phyloP scores from a whole-genome alignment of 2,797 vertebrate species.

The Nasua narica region DNA sequence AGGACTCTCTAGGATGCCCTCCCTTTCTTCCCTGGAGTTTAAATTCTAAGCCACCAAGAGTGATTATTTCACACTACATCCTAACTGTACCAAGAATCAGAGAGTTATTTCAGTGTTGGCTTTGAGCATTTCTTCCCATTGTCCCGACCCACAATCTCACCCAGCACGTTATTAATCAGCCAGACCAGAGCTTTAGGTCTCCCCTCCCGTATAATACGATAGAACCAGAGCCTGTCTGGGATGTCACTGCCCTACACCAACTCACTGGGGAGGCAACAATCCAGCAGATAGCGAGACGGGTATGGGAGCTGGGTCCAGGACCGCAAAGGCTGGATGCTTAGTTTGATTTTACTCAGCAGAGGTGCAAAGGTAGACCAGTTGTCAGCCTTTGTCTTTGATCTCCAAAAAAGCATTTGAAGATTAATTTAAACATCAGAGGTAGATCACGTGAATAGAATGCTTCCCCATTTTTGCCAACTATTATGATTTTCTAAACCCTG shows the following conservation, averaged over 20 bases:
- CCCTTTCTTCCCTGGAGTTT: neutral
- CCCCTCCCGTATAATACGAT: rapidly evolving
- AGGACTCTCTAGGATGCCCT: neutral
- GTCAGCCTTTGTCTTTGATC: neutral
- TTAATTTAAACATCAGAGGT: slow-evolving; percentile 63
- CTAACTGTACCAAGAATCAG: neutral
- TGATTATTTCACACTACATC: neutral
- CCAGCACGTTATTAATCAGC: rapidly evolving
- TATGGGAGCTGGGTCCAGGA: neutral
- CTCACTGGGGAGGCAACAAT: neutral
- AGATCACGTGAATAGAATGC: slow-evolving; percentile 15
- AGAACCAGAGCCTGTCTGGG: neutral
- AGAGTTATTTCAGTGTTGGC: rapidly evolving
- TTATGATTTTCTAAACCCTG: neutral
- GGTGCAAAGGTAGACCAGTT: neutral
- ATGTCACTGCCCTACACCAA: rapidly evolving
- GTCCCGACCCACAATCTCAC: neutral
- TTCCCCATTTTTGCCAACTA: slow-evolving; percentile 28
- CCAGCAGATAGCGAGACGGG: rapidly evolving
- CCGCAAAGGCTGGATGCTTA: neutral
- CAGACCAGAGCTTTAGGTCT: neutral
- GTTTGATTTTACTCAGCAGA: neutral
- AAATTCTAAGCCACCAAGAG: neutral
- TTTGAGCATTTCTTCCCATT: neutral
- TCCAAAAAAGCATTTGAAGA: neutral